These are phyloP conservation scores for Gryon sp. DNA, from an alignment of 1,140 invertebrate genomes.

Conservation along the genomic window DNA sequence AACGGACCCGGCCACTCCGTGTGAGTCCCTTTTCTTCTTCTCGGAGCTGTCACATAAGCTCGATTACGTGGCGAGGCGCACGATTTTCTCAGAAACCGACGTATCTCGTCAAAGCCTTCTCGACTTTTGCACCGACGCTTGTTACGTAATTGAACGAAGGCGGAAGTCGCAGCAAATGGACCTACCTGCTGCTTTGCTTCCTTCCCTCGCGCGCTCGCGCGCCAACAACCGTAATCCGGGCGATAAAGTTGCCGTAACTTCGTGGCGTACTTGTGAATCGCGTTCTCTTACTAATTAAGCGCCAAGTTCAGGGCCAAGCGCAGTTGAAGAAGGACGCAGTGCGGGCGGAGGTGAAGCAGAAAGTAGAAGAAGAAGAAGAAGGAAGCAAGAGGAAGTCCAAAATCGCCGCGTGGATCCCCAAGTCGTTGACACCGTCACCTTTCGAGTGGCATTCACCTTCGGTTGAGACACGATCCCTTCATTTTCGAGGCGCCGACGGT, in stretches of 20 bases:
- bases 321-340: neutral
- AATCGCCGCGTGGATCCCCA: conserved; percentile 11
- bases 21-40: conserved; percentile 55
- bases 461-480: conserved; percentile 27
- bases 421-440: conserved; percentile 51
- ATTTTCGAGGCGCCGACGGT: conserved; percentile 19
- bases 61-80: conserved; percentile 52
- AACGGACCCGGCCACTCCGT: conserved; percentile 37
- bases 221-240: conserved; percentile 51
- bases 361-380: too few species aligned
- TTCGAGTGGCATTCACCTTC: conserved; percentile 37
- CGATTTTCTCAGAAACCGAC: conserved; percentile 56
- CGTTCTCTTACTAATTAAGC: conserved; percentile 40
- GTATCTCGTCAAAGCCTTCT: conserved; percentile 55
- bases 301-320: neutral
- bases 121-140: conserved; percentile 47
- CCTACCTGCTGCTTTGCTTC: conserved; percentile 46
- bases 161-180: conserved; percentile 54
- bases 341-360: conserved; percentile 12
- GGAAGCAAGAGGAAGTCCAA: conserved; percentile 11
- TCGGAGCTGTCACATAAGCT: conserved; percentile 57
- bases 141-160: conserved; percentile 52
- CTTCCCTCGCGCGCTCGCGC: conserved; percentile 12
- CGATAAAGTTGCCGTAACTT: conserved; percentile 48
- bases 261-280: conserved; percentile 30